Evolutionary conservation across 2,797 vertebrate species (phyloP), one percentile per base, ranked within the genome.

Genomic region (Melanotaenia boesemani): DNA sequence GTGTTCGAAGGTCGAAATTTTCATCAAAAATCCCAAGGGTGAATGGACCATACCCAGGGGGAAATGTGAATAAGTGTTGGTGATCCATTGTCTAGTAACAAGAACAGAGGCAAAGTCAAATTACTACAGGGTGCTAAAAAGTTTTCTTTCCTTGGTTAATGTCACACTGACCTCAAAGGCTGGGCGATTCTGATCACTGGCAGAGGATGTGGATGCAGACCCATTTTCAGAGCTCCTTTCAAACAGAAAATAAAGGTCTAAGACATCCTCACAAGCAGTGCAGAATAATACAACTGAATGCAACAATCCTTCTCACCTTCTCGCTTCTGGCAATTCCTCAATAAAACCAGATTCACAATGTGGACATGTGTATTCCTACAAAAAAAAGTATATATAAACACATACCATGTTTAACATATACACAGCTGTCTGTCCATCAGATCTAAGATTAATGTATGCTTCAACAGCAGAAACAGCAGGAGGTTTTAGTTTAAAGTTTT

Each of bases 321-420:
- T 93, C 79, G 97, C 96, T 70, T 97, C 96, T 0, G 96, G 93
- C 65, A 98, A 93, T 74, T 98, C 97, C 78, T 99, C 97, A 22
- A 99, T 98, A 85, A 99, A 99, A 22, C 98, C 98, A 52, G 97
- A 98, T 50, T 98, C 96, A 77, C 98, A 99, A 69, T 93, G 92
- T 1, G 98, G 97, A 91, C 98, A 99, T 62, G 96, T 98, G 74
- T 97, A 98, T 77, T 99, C 98, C 98, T 99, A 64, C 0, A 74
- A 37, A 41, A 7, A 72, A 74, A 72, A 41, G 37, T 39, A 79
- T 8, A 64, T 1, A 64, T 9, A 5, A 67, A 73, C 58, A 20
- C 24, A 24, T 22, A 30, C 2, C 9, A 44, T 7, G 7, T 28
- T 30, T 41, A 65, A 58, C 1, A 65, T 18, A 11, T 1, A 37